Conservation (phyloP, 2,888 invertebrate species). For the Andrena haemorrhoa region DNA sequence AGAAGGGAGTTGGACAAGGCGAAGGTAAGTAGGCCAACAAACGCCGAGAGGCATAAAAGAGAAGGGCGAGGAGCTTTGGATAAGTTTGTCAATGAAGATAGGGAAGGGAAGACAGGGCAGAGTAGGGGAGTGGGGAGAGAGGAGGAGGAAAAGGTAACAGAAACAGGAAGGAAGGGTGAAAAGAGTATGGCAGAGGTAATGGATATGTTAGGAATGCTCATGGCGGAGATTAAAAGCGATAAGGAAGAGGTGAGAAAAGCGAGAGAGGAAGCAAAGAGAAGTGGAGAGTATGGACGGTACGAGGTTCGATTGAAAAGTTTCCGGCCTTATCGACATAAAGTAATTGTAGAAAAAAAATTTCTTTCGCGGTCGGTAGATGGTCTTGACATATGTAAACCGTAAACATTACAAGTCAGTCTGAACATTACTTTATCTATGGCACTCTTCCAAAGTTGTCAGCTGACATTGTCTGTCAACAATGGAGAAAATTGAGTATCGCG, state of each 20-base stretch:
- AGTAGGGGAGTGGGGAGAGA: neutral
- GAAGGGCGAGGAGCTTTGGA: neutral
- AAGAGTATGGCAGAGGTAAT: neutral
- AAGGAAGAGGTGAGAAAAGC: neutral
- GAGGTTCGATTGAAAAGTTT: too few relatives aligned
- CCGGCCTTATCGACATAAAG: too few relatives aligned
- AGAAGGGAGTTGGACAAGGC: neutral
- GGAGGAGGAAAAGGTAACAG: neutral
- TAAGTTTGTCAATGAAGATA: neutral
- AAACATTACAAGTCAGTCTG: too few relatives aligned
- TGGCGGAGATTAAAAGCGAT: neutral
- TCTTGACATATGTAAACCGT: too few relatives aligned
- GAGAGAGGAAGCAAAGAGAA: neutral
- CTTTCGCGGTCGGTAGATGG: too few relatives aligned
- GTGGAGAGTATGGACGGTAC: too few relatives aligned
- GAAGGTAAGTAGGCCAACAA: neutral
- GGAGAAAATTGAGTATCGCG: constrained; percentile 11
- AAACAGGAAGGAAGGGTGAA: neutral
- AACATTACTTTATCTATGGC: too few relatives aligned
- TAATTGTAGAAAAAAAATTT: too few relatives aligned
- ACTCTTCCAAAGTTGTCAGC: too few relatives aligned
- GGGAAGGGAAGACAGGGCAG: neutral
- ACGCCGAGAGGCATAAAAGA: neutral
- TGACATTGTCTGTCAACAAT: neutral
- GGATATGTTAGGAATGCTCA: constrained; percentile 2